Evolutionary conservation across 2,888 invertebrate species (phyloP).

Genomic region (Nemotelus pantherinus): DNA sequence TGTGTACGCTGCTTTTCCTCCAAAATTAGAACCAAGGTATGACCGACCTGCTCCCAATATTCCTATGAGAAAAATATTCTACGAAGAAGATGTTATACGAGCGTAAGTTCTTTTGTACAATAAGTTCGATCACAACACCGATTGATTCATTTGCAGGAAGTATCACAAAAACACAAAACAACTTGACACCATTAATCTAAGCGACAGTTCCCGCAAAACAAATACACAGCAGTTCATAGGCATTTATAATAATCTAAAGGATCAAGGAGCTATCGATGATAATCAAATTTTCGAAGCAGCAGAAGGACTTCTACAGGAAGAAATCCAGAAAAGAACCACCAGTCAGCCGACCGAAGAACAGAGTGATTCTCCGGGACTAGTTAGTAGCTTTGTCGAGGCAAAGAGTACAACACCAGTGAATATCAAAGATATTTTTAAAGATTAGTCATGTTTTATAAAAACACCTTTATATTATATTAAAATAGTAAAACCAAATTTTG

Average conservation of each 20-base stretch:
- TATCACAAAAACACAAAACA: conserved; percentile 72
- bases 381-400: conserved; percentile 58
- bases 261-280: conserved; percentile 67
- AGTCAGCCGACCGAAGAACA: conserved; percentile 35
- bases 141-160: conserved; percentile 67
- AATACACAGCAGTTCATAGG: conserved; percentile 71
- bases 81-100: conserved; percentile 83
- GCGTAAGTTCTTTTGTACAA: conserved; percentile 72
- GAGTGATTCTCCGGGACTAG: conserved; percentile 50
- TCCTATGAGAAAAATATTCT: conserved; percentile 77
- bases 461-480: too few relatives aligned
- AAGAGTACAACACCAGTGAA: conserved; percentile 56
- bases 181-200: conserved; percentile 68
- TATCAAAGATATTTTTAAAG: conserved; percentile 62
- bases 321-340: conserved; percentile 49
- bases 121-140: neutral
- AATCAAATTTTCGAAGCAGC: conserved; percentile 67
- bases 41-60: conserved; percentile 73
- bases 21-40: conserved; percentile 81
- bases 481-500: neutral
- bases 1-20: conserved; percentile 90
- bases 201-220: conserved; percentile 65
- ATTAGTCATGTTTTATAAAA: conserved; percentile 48
- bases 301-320: conserved; percentile 63
- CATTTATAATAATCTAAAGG: conserved; percentile 70